Base-by-base conservation (phyloP, 2,797 vertebrate genomes). In the Aldrovandia affinis region DNA sequence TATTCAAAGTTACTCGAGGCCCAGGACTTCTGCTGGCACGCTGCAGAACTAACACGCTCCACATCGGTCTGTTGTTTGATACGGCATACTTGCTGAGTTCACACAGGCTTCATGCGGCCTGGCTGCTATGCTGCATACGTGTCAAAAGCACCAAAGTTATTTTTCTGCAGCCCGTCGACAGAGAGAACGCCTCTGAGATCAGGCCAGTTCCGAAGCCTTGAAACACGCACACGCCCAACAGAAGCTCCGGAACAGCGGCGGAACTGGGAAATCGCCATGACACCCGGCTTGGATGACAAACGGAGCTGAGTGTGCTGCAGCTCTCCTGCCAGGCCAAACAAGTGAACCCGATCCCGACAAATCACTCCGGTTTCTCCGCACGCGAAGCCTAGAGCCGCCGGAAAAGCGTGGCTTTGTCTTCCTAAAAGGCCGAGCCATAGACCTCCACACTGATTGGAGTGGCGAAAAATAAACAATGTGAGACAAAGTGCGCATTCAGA, bases 321-420 rank as follows among this genome's bases (percentile, higher is more conserved):
- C 54, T 33, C 9, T 57, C 78, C 78, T n/a, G 70, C 28, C 70
- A 83, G 82, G n/a, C 70, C n/a, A 78, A 61, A 78, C 33, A 36
- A 57, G 25, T 47, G 52, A 78, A 22, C 36, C 82, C 54, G 59
- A 30, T 18, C 54, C 39, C 25, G 42, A 20, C 15, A 83, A 83
- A 61, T 83, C 55, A 33, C 82, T 15, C 10, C 30, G 36, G 52
- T n/a, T 63, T 42, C n/a, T 28, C 22, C 12, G 28, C 54, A 52
- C 78, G 14, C 47, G 10, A 44, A 52, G 18, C 78, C 44, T n/a
- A 6, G 1, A 28, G 50, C 47, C 33, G 15, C 6, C 28, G n/a
- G 25, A 54, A 79, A 55, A 79, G 33, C 15, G 36, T 28, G 4
- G 3, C 50, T 54, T 15, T n/a, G 65, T 44, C 36, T 75, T 22